Percentiles rank a stretch among this genome's conserved stretches.
These are phyloP conservation scores for Hemaris fuciformis DNA, from an alignment of 2,888 invertebrate species.

Conservation along the genomic window DNA sequence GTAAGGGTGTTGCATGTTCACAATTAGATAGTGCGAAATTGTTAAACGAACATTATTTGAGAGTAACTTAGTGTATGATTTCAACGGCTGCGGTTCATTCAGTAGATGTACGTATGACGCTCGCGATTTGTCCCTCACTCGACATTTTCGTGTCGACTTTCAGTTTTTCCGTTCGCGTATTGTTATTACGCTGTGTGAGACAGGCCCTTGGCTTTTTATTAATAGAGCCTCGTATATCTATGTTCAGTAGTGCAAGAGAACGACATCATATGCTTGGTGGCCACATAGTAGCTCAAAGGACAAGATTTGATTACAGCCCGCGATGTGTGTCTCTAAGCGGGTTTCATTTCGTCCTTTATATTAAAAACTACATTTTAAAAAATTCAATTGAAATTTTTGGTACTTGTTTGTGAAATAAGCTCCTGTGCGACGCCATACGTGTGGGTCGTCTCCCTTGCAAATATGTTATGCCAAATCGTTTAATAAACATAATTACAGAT, in stretches of 20 bases:
- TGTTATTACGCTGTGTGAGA: constrained; percentile 26
- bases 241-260: not conserved
- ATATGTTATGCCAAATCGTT: constrained; percentile 1
- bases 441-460: not conserved
- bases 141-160: constrained; percentile 27
- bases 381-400: too few relatives aligned
- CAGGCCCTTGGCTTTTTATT: constrained; percentile 27
- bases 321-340: not conserved
- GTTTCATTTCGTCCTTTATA: not conserved
- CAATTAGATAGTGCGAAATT: constrained; percentile 66
- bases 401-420: too few relatives aligned
- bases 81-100: constrained; percentile 52
- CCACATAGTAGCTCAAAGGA: not conserved
- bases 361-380: not conserved
- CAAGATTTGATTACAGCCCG: not conserved
- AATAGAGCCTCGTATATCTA: not conserved
- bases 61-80: constrained; percentile 18
- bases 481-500: not conserved
- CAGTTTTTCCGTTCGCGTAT: constrained; percentile 26
- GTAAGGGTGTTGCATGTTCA: constrained; percentile 63
- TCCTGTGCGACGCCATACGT: not conserved
- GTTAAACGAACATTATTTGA: constrained; percentile 38
- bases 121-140: constrained; percentile 23
- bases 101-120: constrained; percentile 31
- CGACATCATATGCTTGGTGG: not conserved